These are phyloP conservation scores for Dyspetes luteomarginatus DNA, from an alignment of 2,888 invertebrate genomes.

Conservation along the genomic window DNA sequence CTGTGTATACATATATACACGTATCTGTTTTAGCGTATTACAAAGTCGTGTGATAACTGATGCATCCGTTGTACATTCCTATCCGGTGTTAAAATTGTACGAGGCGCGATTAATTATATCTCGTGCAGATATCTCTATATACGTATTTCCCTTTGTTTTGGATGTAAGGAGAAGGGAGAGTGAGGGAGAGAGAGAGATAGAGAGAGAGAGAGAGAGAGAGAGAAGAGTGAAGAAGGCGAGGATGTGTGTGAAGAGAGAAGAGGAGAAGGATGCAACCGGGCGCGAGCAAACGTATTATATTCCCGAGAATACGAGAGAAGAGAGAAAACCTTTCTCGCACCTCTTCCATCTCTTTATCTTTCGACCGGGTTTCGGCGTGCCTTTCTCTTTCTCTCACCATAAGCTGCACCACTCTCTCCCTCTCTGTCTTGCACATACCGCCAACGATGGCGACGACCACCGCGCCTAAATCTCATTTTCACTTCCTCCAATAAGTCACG, in stretches of 20 bases:
- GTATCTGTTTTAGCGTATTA: background rate
- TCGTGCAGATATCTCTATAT: conserved; percentile 25
- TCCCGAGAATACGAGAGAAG: conserved; percentile 62
- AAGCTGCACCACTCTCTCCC: background rate
- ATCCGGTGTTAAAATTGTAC: conserved; percentile 28
- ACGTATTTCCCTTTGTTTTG: conserved; percentile 14
- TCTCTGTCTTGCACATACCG: conserved; percentile 17
- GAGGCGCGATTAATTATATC: conserved; percentile 52
- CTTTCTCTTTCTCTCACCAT: conserved; percentile 22
- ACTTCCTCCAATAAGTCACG: conserved; percentile 80
- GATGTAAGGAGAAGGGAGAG: conserved; percentile 1
- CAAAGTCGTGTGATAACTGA: conserved; percentile 46
- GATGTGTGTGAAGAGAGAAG: conserved; percentile 9
- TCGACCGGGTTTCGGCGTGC: conserved; percentile 39
- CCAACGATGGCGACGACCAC: conserved; percentile 39
- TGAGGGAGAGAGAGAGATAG: background rate
- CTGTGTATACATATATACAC: conserved; percentile 1
- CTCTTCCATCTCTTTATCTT: conserved; percentile 58
- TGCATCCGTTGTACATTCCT: conserved; percentile 34
- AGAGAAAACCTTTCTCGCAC: conserved; percentile 61
- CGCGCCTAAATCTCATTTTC: conserved; percentile 66
- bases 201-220: background rate
- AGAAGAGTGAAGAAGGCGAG: conserved; percentile 4
- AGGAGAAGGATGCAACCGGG: conserved; percentile 33
- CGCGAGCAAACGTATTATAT: conserved; percentile 64